phyloP scores from a whole-genome alignment of 2,797 vertebrate genomes.

The Trichosurus vulpecula region DNA sequence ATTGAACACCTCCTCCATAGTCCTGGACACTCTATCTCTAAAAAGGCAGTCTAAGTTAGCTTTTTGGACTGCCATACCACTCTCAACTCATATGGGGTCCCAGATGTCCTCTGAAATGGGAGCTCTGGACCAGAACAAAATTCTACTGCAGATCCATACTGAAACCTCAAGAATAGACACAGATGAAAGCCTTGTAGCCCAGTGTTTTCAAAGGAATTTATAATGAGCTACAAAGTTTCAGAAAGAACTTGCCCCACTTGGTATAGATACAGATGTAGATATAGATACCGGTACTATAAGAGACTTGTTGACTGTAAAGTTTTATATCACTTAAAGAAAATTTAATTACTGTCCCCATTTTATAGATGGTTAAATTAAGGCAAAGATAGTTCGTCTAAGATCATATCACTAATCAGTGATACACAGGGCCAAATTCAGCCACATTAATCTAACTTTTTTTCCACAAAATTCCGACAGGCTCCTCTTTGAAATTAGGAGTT shows the following conservation, averaged over 20 bases:
- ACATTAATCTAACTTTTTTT: background rate
- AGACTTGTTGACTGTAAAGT: background rate
- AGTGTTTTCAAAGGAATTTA: background rate
- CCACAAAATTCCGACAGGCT: background rate
- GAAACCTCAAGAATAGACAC: background rate
- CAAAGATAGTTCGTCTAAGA: background rate
- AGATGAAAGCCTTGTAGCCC: background rate
- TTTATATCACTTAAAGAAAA: background rate
- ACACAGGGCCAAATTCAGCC: background rate
- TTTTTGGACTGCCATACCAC: background rate
- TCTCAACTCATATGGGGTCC: background rate
- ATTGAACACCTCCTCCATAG: background rate
- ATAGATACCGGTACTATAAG: background rate
- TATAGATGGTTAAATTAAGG: background rate
- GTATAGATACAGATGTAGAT: background rate
- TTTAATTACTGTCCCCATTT: background rate
- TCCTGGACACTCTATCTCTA: background rate
- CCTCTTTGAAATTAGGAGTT: background rate
- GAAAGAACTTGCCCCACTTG: background rate
- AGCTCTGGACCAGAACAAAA: background rate
- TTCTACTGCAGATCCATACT: background rate
- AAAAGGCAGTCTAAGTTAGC: background rate
- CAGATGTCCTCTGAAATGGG: background rate
- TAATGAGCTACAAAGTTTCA: background rate
- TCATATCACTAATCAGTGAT: background rate